Conservation (phyloP, 64 coral and sea anemone species). For the Porites australiensis region DNA sequence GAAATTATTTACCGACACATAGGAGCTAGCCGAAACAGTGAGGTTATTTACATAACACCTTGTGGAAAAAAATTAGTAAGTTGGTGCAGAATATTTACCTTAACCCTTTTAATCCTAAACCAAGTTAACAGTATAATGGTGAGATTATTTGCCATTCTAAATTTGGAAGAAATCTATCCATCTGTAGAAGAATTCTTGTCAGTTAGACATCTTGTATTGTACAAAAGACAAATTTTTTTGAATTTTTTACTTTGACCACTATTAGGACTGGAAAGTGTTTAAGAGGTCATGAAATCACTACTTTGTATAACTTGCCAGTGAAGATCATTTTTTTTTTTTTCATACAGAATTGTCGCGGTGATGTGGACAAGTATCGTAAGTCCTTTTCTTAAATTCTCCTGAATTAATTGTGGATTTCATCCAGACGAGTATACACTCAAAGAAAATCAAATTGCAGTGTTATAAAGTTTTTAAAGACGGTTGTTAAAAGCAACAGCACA, state of each 20-base stretch:
- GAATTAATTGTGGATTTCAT: not conserved
- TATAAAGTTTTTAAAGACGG: too few relatives aligned
- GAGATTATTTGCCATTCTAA: too few relatives aligned
- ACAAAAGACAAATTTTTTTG: not conserved
- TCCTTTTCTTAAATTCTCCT: not conserved
- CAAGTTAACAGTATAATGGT: too few relatives aligned
- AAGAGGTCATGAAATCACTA: too few relatives aligned
- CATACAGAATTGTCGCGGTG: slow-evolving; percentile 46
- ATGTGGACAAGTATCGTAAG: slow-evolving; percentile 75
- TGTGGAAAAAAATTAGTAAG: slow-evolving; percentile 68
- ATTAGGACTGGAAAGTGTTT: too few relatives aligned
- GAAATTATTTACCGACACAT: slow-evolving; percentile 55
- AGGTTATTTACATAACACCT: slow-evolving; percentile 60
- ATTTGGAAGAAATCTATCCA: too few relatives aligned
- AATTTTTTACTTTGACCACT: not conserved
- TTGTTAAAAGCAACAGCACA: too few relatives aligned
- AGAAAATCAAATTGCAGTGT: too few relatives aligned
- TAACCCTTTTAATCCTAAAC: not conserved
- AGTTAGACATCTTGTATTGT: too few relatives aligned
- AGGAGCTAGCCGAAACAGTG: slow-evolving; percentile 46
- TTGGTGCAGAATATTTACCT: not conserved
- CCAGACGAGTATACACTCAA: too few relatives aligned
- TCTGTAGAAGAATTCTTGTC: too few relatives aligned
- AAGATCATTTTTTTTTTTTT: not conserved
- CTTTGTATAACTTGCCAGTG: too few relatives aligned